Evolutionary conservation across 2,797 vertebrate species (phyloP).

Genomic region (Amblyopsis hoosieri): DNA sequence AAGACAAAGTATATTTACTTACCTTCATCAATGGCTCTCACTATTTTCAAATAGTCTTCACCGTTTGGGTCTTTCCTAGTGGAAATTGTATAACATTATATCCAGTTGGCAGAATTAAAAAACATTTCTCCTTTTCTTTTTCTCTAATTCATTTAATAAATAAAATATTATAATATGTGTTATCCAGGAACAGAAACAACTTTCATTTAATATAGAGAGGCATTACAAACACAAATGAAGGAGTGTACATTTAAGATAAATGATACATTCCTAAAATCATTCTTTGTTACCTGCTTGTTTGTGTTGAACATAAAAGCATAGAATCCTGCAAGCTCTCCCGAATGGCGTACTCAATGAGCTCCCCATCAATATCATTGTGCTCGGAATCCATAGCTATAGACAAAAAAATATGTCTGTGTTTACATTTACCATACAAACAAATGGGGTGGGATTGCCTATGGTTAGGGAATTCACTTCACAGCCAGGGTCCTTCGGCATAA

Average conservation of each 20-base stretch:
- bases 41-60: slow-evolving; percentile 79
- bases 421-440: background rate
- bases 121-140: background rate
- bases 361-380: slow-evolving; percentile 72
- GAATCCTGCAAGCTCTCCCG: slow-evolving; percentile 84
- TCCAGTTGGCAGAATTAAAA: background rate
- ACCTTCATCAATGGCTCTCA: slow-evolving; percentile 83
- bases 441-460: background rate
- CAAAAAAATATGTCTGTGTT: slow-evolving; percentile 8
- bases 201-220: too few relatives aligned
- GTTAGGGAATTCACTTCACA: background rate
- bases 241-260: too few relatives aligned
- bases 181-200: too few relatives aligned
- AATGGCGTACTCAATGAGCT: slow-evolving; percentile 80
- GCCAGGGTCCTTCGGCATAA: background rate
- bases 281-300: slow-evolving; percentile 73
- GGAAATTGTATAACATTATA: slow-evolving; percentile 2
- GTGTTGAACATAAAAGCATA: slow-evolving; percentile 46
- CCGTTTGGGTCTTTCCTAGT: slow-evolving; percentile 74
- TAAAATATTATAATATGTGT: too few relatives aligned
- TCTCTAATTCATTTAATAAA: background rate
- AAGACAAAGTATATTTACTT: background rate
- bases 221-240: too few relatives aligned
- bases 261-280: too few relatives aligned
- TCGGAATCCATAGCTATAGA: slow-evolving; percentile 72